Evolutionary conservation across 2,797 vertebrate genomes (phyloP).

Genomic region (Pteropus rufus): DNA sequence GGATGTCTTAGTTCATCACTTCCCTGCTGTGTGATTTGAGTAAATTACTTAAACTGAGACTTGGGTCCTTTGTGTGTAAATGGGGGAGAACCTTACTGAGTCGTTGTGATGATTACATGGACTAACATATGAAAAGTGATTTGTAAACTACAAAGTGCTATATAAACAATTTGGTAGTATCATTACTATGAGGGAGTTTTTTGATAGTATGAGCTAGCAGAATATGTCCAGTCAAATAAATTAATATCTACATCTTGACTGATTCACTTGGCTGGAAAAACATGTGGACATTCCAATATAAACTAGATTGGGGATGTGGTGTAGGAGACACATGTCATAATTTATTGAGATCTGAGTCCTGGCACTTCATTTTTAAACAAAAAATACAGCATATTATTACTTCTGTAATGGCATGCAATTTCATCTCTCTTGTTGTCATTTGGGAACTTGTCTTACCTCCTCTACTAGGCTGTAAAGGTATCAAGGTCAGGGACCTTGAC

Average conservation of each 20-base stretch:
- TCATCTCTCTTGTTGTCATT: constrained; percentile 25
- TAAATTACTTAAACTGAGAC: neutral
- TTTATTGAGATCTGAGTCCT: constrained; percentile 59
- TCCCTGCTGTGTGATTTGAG: neutral
- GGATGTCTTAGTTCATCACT: neutral
- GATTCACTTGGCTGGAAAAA: constrained; percentile 61
- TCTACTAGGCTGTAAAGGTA: neutral
- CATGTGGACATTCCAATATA: constrained; percentile 57
- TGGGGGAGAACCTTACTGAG: neutral
- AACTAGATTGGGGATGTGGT: constrained; percentile 40
- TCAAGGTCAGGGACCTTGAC: neutral
- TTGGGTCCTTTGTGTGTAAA: neutral
- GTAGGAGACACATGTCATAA: constrained; percentile 51
- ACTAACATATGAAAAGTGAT: neutral
- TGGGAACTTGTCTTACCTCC: constrained; percentile 39
- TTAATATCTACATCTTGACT: constrained; percentile 60
- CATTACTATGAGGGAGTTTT: neutral
- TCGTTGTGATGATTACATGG: neutral
- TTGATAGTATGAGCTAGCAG: constrained; percentile 27
- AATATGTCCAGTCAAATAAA: constrained; percentile 52
- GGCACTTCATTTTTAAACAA: constrained; percentile 67
- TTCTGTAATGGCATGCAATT: constrained; percentile 50
- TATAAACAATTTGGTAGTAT: constrained; percentile 21
- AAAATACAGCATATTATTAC: constrained; percentile 5
- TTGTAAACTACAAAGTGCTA: neutral